These are phyloP conservation scores for Ctenosaura bakeri DNA, from an alignment of 2,797 vertebrate species.

Conservation along the genomic window DNA sequence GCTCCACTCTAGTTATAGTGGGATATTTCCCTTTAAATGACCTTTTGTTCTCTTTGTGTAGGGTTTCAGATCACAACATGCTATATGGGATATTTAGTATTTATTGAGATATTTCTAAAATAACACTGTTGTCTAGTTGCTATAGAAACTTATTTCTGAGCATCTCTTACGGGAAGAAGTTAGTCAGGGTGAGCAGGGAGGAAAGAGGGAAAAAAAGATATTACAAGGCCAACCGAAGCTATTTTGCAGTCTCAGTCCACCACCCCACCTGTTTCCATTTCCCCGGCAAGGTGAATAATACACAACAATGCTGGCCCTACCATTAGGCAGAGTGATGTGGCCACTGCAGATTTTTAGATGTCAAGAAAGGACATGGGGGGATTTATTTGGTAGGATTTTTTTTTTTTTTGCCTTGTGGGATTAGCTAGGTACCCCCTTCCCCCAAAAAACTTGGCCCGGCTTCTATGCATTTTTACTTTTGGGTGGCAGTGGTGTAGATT, in stretches of 20 bases:
- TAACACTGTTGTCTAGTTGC: not conserved
- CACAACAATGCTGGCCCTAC: not conserved
- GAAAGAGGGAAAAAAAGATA: not conserved
- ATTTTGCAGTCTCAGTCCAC: not conserved
- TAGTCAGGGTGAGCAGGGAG: not conserved
- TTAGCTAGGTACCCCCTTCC: too few relatives aligned
- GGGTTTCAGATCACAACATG: not conserved
- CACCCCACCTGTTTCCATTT: not conserved
- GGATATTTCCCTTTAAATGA: not conserved
- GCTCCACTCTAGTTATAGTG: not conserved
- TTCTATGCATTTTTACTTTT: too few relatives aligned
- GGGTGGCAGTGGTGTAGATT: too few relatives aligned
- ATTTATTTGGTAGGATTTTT: too few relatives aligned
- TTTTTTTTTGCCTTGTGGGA: too few relatives aligned
- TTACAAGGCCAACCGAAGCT: not conserved
- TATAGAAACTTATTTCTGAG: constrained; percentile 15
- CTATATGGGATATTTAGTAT: not conserved
- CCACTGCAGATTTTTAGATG: not conserved
- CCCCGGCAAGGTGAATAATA: not conserved
- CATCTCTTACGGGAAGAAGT: constrained; percentile 10
- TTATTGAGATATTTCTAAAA: not conserved
- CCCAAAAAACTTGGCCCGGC: too few relatives aligned
- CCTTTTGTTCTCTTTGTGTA: not conserved
- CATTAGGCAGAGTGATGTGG: not conserved
- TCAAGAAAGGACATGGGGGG: too few relatives aligned